Base-by-base conservation (phyloP, 1,140 invertebrate genomes). In the Gryllus bimaculatus region DNA sequence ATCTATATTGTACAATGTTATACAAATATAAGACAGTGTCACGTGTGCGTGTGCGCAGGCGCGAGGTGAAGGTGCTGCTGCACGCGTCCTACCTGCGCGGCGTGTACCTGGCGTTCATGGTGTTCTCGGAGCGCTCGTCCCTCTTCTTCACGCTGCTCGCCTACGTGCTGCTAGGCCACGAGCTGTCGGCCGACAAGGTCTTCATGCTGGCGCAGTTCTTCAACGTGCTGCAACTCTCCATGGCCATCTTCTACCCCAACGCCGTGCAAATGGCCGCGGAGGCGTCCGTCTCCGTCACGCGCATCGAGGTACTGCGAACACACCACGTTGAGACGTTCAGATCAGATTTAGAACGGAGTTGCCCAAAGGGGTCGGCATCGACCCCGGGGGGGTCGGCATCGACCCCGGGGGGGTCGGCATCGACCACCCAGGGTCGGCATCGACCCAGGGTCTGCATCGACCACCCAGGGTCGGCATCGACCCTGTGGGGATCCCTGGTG, bases 151-250 rank as follows among this genome's bases (percentile, higher is more conserved):
- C 92, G 10, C 86, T 95, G 73, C 85, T 94, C 77, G 86, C 90
- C 3, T 93, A 90, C 80, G 90, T 93, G 81, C 83, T 93, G 74
- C 84, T 89, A 76, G 90, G 89, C 7, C 89, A 91, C 21, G 83
- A 85, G 8, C 88, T 94, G 79, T 89, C 90, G 4, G 89, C 93
- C 0, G 89, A 91, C 79, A 89, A 90, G 82, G 91, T 26, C 13
- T 94, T 93, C 84, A 91, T 93, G 0, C 87, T 93, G 20, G 89
- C 93, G 26, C 89, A 91, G 75, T 92, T 92, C 82, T 92, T 92
- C 81, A 92, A 92, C 81, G 89, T 91, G 75, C 83, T 94, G 21
- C 90, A 93, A 82, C 83, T 92, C 2, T 87, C 89, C 2, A 86
- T 91, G 12, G 92, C 92, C 0, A 88, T 95, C 48, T 90, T 91